Base-by-base conservation (phyloP, 2,797 vertebrate species). In the Sebastes vulpes region DNA sequence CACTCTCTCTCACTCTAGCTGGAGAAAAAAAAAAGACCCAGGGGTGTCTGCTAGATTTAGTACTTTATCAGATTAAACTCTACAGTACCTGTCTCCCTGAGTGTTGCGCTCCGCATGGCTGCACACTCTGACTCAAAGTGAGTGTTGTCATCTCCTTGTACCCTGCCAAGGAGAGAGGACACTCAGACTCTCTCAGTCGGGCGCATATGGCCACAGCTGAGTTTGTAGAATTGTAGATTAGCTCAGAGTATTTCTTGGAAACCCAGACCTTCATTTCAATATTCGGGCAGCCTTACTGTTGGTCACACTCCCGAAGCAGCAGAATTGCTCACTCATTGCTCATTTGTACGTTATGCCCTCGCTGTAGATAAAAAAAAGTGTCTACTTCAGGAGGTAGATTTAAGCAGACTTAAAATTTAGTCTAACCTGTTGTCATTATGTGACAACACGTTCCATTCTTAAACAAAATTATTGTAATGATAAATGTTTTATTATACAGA, bases 31-130 rank as follows among this genome's bases (percentile, higher is more conserved):
- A 77, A 72, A 77, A 53, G 50, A 71, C 80, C 89, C 79, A 89
- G 77, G 81, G 87, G 91, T 90, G 78, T 92, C 89, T 89, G 88
- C 85, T 91, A 78, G 84, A 92, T 92, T 91, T 89, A 89, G 81
- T 86, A 59, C 84, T 88, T 90, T 87, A 91, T 91, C 90, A 91
- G 86, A 91, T 93, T 90, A 91, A 89, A 88, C 80, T 90, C 73
- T 77, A 87, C 83, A 87, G 82, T 85, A 88, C 85, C 82, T 86
- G 87, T 84, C 85, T 81, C 75, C 86, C 72, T 67, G 81, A 67
- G 84, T 72, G 80, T 75, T 61, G 68, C 9, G 57, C 84, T 81
- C 79, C 66, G 78, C 90, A 89, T 83, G 88, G 79, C 78, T 93
- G 84, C 83, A 68, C 87, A 57, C 67, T 54, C 76, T 29, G 81